Evolutionary conservation across 2,888 invertebrate genomes (phyloP), one percentile per base, ranked within the genome.

Genomic region (Odontomyia ornata): DNA sequence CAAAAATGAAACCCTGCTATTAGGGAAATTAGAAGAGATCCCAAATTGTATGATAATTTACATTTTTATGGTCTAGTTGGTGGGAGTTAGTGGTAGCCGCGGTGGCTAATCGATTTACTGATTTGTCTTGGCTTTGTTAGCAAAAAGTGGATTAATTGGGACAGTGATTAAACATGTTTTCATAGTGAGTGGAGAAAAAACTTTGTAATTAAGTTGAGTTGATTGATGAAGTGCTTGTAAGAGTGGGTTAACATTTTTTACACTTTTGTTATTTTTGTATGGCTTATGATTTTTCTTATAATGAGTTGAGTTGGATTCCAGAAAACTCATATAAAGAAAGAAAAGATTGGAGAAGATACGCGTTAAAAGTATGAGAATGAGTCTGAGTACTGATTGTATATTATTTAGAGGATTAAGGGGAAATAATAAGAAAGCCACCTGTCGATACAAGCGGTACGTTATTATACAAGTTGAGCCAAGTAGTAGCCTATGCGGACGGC

Each of bases 41-140:
- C 25, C 23, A 69, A 69, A 69, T 69, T 28, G 69, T 69, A 69
- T 69, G 69, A 30, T 69, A 69, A 69, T 69, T 69, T 69, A 69
- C 69, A 69, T 69, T 69, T 69, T 69, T 69, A 69, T 69, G 69
- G 46, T 69, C 47, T 47, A 15, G 69, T 47, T 47, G 69, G 9
- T 1, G 69, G 43, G 30, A 25, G 23, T 3, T 25, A 28, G 60
- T 25, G 18, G 23, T 25, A 25, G 60, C 30, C 21, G 11, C 18
- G 30, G 69, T 69, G 69, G 30, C 47, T 69, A 69, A 69, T 69
- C 69, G 69, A 69, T 69, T 69, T 69, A 69, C 69, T 69, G 69
- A 69, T 69, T 69, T 47, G 25, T 43, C 47, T 47, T 69, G 69
- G 43, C 47, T 69, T 69, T 47, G 65, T 62, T 36, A 27, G 11